Conservation (phyloP, 1,140 invertebrate species). For the Macrosteles quadrilineatus region DNA sequence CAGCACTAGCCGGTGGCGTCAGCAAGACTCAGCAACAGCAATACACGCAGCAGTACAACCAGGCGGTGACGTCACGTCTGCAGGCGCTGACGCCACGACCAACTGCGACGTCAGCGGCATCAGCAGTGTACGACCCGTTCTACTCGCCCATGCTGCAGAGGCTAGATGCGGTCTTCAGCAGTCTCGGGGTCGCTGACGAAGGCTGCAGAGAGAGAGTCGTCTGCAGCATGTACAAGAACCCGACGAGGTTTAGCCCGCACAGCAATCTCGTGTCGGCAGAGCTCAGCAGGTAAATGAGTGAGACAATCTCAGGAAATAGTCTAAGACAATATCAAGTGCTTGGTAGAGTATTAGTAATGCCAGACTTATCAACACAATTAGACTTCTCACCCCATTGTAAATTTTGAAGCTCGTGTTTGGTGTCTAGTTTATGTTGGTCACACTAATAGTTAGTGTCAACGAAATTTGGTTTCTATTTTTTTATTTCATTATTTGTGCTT, state of each 20-base stretch:
- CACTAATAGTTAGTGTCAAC: no score
- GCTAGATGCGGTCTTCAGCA: slow-evolving; percentile 70
- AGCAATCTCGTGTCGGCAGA: slow-evolving; percentile 82
- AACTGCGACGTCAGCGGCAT: background rate
- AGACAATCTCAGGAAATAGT: no score
- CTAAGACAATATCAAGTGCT: no score
- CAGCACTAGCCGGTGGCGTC: background rate
- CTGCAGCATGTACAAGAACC: slow-evolving; percentile 81
- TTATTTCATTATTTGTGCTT: no score
- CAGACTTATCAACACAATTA: no score
- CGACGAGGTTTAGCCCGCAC: slow-evolving; percentile 71
- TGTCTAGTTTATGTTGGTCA: no score
- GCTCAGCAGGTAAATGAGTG: slow-evolving; percentile 69
- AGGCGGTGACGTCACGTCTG: background rate
- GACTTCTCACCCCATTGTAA: no score
- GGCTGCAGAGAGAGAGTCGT: slow-evolving; percentile 73
- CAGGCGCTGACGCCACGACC: slow-evolving; percentile 29
- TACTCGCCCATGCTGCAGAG: slow-evolving; percentile 74
- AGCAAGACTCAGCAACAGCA: background rate
- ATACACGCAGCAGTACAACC: background rate
- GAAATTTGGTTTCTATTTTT: no score
- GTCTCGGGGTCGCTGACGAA: slow-evolving; percentile 65
- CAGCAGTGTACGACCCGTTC: slow-evolving; percentile 62
- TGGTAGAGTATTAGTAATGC: no score
- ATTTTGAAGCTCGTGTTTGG: no score